Base-by-base conservation (phyloP, 2,797 vertebrate species). In the Microctenopoma stevenorrisi region DNA sequence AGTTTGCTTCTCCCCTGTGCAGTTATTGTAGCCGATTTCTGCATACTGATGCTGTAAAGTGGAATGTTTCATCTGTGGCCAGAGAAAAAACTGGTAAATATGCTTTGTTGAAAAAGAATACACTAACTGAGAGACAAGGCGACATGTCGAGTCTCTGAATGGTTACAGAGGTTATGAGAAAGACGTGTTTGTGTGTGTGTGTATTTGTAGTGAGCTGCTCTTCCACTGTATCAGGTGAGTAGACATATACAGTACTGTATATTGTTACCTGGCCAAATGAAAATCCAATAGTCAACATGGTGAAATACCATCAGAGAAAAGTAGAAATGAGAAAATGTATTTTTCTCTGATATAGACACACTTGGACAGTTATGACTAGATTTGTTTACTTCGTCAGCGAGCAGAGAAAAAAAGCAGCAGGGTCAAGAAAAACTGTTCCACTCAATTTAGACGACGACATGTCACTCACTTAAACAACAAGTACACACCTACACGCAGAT, bases 51-150 rank as follows among this genome's bases (percentile, higher is more conserved):
- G 30, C 30, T 33, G 30, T 76, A 73, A 71, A 68, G 71, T 74
- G 47, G 58, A 52, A 73, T 53, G 56, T 81, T 71, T 83, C 60
- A 87, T 69, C 49, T 52, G 55, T 64, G 78, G 69, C 76, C 67
- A 64, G 48, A 2, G 69, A 71, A 59, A 50, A 72, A 88, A 58
- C 44, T 57, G 70, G 65, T 79, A 61, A 72, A 62, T 58, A 53
- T 55, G 60, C 79, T 81, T 72, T 49, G 71, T 58, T 57, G 56
- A 59, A 68, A 72, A 73, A 87, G 81, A 64, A 66, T 73, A 33
- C 7, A 33, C 30, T 70, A 71, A 78, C 18, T 72, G 73, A 77
- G 66, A 43, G 68, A 77, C 56, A 55, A 38, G 1, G n/a, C 53
- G 55, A 30, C 35, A 52, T 62, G 10, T 52, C 16, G 30, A 61